Percentiles rank a stretch among this genome's conserved stretches.
These are phyloP conservation scores for Meliscaeva auricollis DNA, from an alignment of 2,888 invertebrate genomes.

Conservation along the genomic window DNA sequence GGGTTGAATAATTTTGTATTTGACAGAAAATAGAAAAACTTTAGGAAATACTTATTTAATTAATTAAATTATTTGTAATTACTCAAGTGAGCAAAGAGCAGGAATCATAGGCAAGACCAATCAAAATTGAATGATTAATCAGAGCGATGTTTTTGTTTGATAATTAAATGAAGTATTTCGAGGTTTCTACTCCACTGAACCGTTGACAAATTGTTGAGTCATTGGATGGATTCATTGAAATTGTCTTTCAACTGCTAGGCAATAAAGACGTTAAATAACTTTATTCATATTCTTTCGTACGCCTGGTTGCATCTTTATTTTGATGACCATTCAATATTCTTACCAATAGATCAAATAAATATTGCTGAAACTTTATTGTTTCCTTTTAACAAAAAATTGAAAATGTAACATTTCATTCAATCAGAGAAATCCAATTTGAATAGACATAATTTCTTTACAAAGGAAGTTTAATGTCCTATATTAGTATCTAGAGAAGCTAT, in stretches of 20 bases:
- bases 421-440: too few relatives aligned
- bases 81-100: not conserved
- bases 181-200: conserved; percentile 36
- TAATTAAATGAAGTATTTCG: conserved; percentile 50
- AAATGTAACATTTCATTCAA: too few relatives aligned
- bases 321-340: conserved; percentile 39
- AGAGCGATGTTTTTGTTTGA: conserved; percentile 50
- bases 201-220: conserved; percentile 41
- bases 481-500: too few relatives aligned
- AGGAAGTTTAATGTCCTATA: too few relatives aligned
- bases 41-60: too few relatives aligned
- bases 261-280: conserved; percentile 36
- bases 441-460: too few relatives aligned
- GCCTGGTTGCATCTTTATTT: not conserved
- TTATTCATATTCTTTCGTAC: conserved; percentile 15
- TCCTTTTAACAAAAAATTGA: too few relatives aligned
- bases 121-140: conserved; percentile 24
- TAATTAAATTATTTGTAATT: too few relatives aligned
- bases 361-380: too few relatives aligned
- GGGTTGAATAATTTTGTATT: too few relatives aligned
- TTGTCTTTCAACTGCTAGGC: conserved; percentile 22
- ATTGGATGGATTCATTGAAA: conserved; percentile 14
- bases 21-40: too few relatives aligned
- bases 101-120: not conserved
- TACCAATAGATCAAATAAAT: not conserved